Evolutionary conservation across 1,140 invertebrate species (phyloP), one percentile per base, ranked within the genome.

Genomic region (Reticulitermes speratus): DNA sequence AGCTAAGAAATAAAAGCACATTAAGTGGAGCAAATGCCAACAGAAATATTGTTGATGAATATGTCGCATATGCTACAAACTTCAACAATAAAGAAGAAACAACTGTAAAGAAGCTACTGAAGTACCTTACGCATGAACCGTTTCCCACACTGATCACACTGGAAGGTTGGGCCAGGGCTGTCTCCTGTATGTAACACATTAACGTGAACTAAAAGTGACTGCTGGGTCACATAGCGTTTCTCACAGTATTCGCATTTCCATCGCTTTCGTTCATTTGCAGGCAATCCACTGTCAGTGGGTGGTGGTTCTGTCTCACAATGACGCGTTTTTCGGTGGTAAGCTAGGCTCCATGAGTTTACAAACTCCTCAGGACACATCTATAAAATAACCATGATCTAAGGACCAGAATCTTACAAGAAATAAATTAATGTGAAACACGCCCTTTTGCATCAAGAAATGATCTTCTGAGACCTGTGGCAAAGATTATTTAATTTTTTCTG

Each of bases 291-390:
- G 14, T 30, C 65, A 25, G n/a, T 12, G 8, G 65, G n/a, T 7
- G 65, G 65, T 16, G 65, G 65, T 30, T 75, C 25, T 30, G 65
- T 75, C n/a, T 75, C 65, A 75, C 65, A 75, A 25, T 75, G 65
- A 75, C 65, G 65, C 7, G 65, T 75, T 75, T 84, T 87, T 55
- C 86, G 86, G 55, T 87, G 86, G 30, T 84, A 84, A 12, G 86
- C 48, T 55, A 87, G 48, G 48, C 83, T 69, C 86, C 82, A 87
- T 25, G 86, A 84, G 59, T 84, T 87, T 6, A 55, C 21, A 69
- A 87, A 87, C 82, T 84, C n/a, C 32, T 87, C 82, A n/a, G 44
- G n/a, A 69, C 86, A 87, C 59, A 85, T 23, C 86, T 87, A 83
- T n/a, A 16, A 59, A 59, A 75, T 16, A 75, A 30, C 19, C 1